Conservation (phyloP, 2,888 invertebrate species). For the Troides oblongomaculatus region DNA sequence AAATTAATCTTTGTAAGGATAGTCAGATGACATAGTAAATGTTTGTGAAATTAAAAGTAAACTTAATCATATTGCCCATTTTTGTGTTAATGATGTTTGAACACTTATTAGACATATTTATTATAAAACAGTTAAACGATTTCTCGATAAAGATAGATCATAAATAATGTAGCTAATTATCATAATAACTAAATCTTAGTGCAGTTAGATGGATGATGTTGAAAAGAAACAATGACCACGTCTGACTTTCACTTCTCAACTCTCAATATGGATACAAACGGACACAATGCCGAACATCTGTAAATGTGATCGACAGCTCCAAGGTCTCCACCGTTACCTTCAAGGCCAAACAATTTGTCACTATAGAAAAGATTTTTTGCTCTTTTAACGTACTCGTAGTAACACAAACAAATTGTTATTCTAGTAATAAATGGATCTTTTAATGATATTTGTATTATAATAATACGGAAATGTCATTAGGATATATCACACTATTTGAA, state of each 20-base stretch:
- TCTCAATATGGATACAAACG: constrained; percentile 22
- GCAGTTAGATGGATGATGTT: not conserved
- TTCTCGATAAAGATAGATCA: not conserved
- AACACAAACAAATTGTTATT: constrained; percentile 6
- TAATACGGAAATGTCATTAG: constrained; percentile 8
- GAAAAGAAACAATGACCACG: constrained; percentile 7
- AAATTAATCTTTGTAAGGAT: no score
- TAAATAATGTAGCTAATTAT: not conserved
- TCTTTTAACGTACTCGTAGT: not conserved
- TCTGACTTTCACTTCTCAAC: constrained; percentile 34
- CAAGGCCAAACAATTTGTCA: constrained; percentile 18
- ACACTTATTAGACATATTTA: not conserved
- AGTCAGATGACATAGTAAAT: no score
- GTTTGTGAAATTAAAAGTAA: no score
- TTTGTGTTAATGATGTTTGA: not conserved
- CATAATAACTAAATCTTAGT: not conserved
- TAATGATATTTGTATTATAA: not conserved
- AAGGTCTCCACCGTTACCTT: constrained; percentile 16
- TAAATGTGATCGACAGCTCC: constrained; percentile 12
- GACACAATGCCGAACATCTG: constrained; percentile 11
- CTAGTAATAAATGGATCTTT: not conserved
- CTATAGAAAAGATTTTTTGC: constrained; percentile 28
- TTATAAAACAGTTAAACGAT: not conserved
- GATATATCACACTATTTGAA: not conserved
- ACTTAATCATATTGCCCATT: not conserved